phyloP scores from a whole-genome alignment of 2,797 vertebrate species.

The Epinephelus malabaricus region DNA sequence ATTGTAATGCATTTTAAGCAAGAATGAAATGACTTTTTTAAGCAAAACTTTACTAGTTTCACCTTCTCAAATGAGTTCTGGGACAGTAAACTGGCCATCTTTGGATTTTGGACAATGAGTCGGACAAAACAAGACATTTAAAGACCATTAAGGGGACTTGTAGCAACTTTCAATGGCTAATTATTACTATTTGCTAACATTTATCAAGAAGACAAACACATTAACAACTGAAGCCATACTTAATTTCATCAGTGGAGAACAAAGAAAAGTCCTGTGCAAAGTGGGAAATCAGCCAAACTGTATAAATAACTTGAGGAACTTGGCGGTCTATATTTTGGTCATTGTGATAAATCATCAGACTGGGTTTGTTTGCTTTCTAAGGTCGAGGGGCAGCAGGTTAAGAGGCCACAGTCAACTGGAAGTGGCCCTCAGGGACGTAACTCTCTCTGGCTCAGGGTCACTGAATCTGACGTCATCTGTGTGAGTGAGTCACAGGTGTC shows the following conservation, averaged over 20 bases:
- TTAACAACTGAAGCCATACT: background rate
- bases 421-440: conserved; percentile 56
- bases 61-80: background rate
- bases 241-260: conserved; percentile 10
- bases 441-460: conserved; percentile 50
- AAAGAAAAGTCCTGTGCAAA: conserved; percentile 7
- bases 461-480: conserved; percentile 34
- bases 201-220: background rate
- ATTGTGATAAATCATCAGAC: conserved; percentile 50
- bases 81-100: background rate
- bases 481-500: conserved; percentile 16
- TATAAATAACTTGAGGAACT: conserved; percentile 7
- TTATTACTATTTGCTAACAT: background rate
- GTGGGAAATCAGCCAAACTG: conserved; percentile 5
- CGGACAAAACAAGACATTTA: conserved; percentile 3
- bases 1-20: background rate
- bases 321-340: conserved; percentile 20
- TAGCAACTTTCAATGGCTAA: too few species aligned
- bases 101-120: background rate
- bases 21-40: background rate
- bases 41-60: background rate
- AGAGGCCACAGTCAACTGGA: conserved; percentile 61
- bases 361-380: conserved; percentile 69
- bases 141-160: background rate
- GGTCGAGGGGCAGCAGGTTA: conserved; percentile 64